Evolutionary conservation across 2,113 vertebrate genomes (phyloP), one percentile per base, ranked within the genome.

Genomic region (Scalopus aquaticus): DNA sequence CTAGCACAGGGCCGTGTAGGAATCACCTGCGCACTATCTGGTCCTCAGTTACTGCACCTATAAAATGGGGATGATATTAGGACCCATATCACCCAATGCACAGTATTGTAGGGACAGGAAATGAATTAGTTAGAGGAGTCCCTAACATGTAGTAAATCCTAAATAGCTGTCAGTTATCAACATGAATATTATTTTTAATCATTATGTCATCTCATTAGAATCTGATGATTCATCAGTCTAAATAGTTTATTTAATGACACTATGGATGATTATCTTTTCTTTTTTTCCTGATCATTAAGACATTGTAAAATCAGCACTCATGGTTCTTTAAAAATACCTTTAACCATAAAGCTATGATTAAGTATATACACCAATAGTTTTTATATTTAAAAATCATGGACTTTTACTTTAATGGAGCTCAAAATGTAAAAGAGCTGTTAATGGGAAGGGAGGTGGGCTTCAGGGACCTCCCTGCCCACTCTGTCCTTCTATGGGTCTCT

Each of bases 341-440:
- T 91, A 70, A 58, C 49, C n/a, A 88, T 7, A 32, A 56, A 22
- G 20, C 11, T 24, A 64, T 64, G 44, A 78, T 72, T 20, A 89
- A 60, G 60, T 20, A 62, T 90, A 65, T 80, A 74, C 82, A 82
- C 15, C 28, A 26, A 17, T 30, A 64, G 28, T 46, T 77, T 49
- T 56, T 67, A n/a, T 35, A 32, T 49, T 94, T 81, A 39, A 19
- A 77, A 94, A 37, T 37, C 46, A 79, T 37, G 39, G n/a, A 56
- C 35, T 93, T 17, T 95, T 89, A 94, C 54, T 87, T 26, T 65
- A 80, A 22, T 35, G 60, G 84, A 83, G 39, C 65, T 64, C 30
- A 81, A 69, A 78, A 49, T 81, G 49, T 81, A 56, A 76, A 88
- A 35, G 26, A 49, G 44, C 72, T 54, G 20, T 62, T 54, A 72